Evolutionary conservation across 2,888 invertebrate genomes (phyloP).

Genomic region (Nebria brevicollis): DNA sequence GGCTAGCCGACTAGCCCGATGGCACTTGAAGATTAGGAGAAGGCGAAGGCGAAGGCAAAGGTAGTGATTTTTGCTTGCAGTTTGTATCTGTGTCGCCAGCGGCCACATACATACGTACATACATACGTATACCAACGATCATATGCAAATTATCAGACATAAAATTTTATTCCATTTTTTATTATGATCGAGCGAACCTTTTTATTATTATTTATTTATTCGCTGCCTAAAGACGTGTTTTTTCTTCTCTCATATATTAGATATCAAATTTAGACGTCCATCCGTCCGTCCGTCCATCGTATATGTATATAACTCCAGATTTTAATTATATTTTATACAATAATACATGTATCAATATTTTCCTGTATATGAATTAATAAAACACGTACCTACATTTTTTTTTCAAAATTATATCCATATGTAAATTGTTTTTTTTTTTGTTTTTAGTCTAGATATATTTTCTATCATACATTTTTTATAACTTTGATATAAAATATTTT

Average conservation of each 20-base stretch:
- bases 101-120: not conserved
- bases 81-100: constrained; percentile 40
- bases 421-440: too few relatives aligned
- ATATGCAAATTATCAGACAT: constrained; percentile 45
- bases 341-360: not conserved
- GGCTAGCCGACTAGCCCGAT: constrained; percentile 26
- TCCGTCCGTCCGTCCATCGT: not conserved
- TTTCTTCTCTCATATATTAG: not conserved
- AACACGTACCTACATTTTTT: too few relatives aligned
- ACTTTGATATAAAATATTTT: too few relatives aligned
- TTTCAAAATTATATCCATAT: too few relatives aligned
- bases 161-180: constrained; percentile 45
- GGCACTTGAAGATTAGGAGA: constrained; percentile 42
- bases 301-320: not conserved
- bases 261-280: not conserved
- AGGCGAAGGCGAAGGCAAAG: constrained; percentile 29
- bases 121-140: constrained; percentile 25
- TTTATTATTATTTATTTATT: not conserved
- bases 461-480: too few relatives aligned
- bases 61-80: constrained; percentile 46
- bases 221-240: not conserved
- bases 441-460: not conserved
- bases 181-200: constrained; percentile 15
- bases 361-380: not conserved
- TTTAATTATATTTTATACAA: constrained; percentile 1